Evolutionary conservation across 2,888 invertebrate genomes (phyloP), one percentile per base, ranked within the genome.

Genomic region (Andricus curvator): DNA sequence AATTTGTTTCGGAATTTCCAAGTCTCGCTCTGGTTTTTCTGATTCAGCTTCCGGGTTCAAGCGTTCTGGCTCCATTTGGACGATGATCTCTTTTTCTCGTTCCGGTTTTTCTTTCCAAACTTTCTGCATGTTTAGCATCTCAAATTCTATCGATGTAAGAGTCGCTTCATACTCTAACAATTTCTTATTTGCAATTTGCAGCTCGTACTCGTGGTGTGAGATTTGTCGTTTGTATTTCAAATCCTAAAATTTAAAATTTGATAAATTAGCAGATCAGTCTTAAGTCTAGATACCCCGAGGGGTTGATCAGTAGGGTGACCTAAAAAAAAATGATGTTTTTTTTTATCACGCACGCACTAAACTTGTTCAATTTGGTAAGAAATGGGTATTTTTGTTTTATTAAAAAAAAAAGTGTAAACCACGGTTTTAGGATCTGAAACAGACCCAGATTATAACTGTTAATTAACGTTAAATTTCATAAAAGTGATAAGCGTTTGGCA

Each of bases 141-240:
- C 91, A 0, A 83, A 83, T 77, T 92, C 91, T 88, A 92, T 88
- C 17, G 51, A 60, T 0, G 80, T 74, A 25, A 91, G 86, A 8
- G 86, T 85, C 4, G 87, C 83, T 68, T 91, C 88, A 64, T 88
- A 88, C 5, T 90, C 89, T 9, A 68, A 60, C 22, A 88, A 77
- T 80, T 87, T 89, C 2, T 82, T 79, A 22, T 86, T 88, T 0
- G 86, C 85, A 8, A 83, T 80, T 82, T 88, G 86, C 1, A 90
- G 56, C 77, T 91, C 90, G 74, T 88, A 86, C 78, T 92, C 91
- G 9, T 92, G 82, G 70, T 89, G 88, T 17, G 86, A 81, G 81
- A 92, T 89, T 81, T 83, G 88, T 64, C 89, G 82, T 77, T 91
- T 89, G 13, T 87, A 86, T 78, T 89, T 90, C 62, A 90, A 87